These are phyloP conservation scores for Holothuria scabra DNA, from an alignment of 53 echinoderm and acorn worm species.

Conservation along the genomic window DNA sequence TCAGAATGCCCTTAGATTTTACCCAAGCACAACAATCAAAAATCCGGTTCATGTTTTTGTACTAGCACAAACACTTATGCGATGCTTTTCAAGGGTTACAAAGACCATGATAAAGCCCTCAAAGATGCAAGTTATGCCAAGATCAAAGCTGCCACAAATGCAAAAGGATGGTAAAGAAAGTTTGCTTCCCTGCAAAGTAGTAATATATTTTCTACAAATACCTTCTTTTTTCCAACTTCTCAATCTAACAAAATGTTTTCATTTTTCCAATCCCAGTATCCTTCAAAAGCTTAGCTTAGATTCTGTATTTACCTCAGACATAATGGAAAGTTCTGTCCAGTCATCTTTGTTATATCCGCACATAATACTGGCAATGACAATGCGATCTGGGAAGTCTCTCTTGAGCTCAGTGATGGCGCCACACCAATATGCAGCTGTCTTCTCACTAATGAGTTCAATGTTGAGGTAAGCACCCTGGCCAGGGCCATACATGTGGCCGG, in stretches of 20 bases:
- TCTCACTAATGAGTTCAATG: constrained; percentile 99
- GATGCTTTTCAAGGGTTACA: too few relatives aligned
- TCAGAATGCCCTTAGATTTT: too few relatives aligned
- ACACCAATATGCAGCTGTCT: constrained; percentile 96
- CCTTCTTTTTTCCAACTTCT: background rate
- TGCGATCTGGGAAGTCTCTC: constrained; percentile 85
- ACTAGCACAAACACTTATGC: too few relatives aligned
- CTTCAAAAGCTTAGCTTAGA: background rate
- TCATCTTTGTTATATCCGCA: constrained; percentile 97
- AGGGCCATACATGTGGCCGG: constrained; percentile 86
- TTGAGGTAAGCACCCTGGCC: constrained; percentile 99
- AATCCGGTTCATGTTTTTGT: too few relatives aligned
- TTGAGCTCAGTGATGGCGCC: constrained; percentile 84
- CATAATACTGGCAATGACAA: constrained; percentile 98
- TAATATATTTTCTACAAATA: too few relatives aligned
- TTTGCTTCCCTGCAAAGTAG: too few relatives aligned
- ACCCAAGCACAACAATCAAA: too few relatives aligned
- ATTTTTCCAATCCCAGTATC: background rate
- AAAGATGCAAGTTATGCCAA: too few relatives aligned
- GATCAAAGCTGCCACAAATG: too few relatives aligned
- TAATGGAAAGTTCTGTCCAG: constrained; percentile 84
- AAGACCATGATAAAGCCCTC: too few relatives aligned
- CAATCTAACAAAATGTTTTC: background rate
- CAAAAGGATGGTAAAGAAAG: too few relatives aligned
- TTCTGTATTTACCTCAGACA: constrained; percentile 79